Evolutionary conservation across 1,140 invertebrate species (phyloP).

Genomic region (Pseudomyrmex concolor): DNA sequence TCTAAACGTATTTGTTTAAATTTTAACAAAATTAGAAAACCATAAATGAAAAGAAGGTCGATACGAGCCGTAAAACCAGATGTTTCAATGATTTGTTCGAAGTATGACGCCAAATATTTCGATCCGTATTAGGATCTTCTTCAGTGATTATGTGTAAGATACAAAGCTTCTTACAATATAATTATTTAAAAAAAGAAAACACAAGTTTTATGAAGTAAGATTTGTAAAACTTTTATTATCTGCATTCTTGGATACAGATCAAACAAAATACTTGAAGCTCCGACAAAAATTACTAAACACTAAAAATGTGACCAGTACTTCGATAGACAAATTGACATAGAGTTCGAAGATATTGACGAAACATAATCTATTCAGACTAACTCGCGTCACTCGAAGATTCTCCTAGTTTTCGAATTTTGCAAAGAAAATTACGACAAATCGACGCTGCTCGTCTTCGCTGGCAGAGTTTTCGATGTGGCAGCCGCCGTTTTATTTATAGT

Average conservation of each 20-base stretch:
- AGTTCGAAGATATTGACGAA: neutral
- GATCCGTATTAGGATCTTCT: too few species aligned
- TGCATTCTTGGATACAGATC: neutral
- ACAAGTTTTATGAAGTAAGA: neutral
- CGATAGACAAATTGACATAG: constrained; percentile 44
- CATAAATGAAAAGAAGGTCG: too few species aligned
- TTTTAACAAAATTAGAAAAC: neutral
- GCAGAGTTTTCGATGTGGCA: constrained; percentile 78
- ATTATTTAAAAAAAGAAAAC: neutral
- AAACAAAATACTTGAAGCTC: neutral
- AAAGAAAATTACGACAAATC: constrained; percentile 76
- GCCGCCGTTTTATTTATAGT: constrained; percentile 83
- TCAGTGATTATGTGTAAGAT: too few species aligned
- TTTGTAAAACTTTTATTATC: neutral
- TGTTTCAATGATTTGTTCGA: too few species aligned
- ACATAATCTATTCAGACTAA: constrained; percentile 14
- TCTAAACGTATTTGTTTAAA: neutral
- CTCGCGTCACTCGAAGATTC: constrained; percentile 10
- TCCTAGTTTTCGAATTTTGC: constrained; percentile 22
- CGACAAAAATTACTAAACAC: neutral
- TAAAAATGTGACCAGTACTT: constrained; percentile 20
- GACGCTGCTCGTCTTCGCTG: constrained; percentile 73
- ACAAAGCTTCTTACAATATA: neutral
- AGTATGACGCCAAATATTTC: too few species aligned
- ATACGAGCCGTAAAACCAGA: too few species aligned